Percentiles rank a stretch among this genome's conserved stretches.
Evolutionary conservation across 2,113 vertebrate genomes (phyloP).

Genomic region (Sinocyclocheilus rhinocerous): DNA sequence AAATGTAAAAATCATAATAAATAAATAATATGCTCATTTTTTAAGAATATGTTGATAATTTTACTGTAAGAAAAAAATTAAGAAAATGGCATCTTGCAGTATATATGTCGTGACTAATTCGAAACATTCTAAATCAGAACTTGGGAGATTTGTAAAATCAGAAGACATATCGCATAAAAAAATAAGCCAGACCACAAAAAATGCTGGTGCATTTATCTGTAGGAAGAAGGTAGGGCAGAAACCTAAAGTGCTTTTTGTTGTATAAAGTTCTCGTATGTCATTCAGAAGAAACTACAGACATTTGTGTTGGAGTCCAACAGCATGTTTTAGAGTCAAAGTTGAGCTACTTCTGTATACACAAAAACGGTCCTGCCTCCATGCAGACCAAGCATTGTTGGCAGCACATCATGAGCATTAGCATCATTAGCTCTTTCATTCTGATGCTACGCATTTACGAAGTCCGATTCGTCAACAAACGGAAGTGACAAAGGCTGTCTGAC

Average conservation of each 20-base stretch:
- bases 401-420: conserved; percentile 6
- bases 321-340: background rate
- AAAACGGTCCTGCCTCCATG: background rate
- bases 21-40: background rate
- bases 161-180: conserved; percentile 9
- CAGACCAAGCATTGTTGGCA: background rate
- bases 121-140: conserved; percentile 8
- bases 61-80: background rate
- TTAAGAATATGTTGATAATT: background rate
- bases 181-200: conserved; percentile 28
- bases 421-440: conserved; percentile 5
- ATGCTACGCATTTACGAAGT: background rate
- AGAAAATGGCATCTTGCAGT: background rate
- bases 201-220: conserved; percentile 57
- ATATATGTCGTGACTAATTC: background rate
- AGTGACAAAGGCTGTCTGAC: conserved; percentile 13
- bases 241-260: conserved; percentile 51
- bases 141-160: conserved; percentile 17
- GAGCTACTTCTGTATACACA: background rate
- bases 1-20: background rate
- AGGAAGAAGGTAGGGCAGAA: conserved; percentile 33
- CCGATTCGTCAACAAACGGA: background rate
- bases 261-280: background rate
- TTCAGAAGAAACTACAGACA: conserved; percentile 14
- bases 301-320: conserved; percentile 7